Evolutionary conservation across 2,888 invertebrate genomes (phyloP).

Genomic region (Carcina quercana): DNA sequence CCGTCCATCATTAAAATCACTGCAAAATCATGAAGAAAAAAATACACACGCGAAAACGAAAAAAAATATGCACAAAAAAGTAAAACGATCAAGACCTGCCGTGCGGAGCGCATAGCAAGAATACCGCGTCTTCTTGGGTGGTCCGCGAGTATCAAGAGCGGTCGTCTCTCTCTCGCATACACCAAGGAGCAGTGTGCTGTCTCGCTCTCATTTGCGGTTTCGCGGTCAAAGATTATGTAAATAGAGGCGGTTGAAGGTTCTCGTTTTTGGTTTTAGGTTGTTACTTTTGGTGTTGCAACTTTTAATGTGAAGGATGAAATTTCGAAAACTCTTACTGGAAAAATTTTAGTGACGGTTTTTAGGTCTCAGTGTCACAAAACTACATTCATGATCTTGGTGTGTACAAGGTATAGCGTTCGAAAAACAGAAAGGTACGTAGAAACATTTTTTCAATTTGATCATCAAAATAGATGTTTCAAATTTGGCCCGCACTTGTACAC

Average conservation of each 20-base stretch:
- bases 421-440: no score
- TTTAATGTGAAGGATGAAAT: no score
- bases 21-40: constrained; percentile 13
- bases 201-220: constrained; percentile 21
- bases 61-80: constrained; percentile 21
- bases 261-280: no score
- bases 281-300: no score
- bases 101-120: constrained; percentile 35
- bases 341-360: no score
- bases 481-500: no score
- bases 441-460: no score
- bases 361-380: no score
- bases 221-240: constrained; percentile 47
- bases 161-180: constrained; percentile 26
- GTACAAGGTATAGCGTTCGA: no score
- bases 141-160: constrained; percentile 35
- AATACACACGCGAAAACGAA: constrained; percentile 20
- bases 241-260: constrained; percentile 10
- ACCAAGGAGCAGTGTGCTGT: constrained; percentile 3
- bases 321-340: no score
- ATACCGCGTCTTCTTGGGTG: constrained; percentile 58
- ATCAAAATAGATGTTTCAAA: no score
- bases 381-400: no score
- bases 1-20: background rate
- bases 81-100: constrained; percentile 50